A percentile compares a stretch with the other conserved stretches of the same genome.
phyloP scores from a whole-genome alignment of 2,113 vertebrate genomes.

The Sclerurus mexicanus region DNA sequence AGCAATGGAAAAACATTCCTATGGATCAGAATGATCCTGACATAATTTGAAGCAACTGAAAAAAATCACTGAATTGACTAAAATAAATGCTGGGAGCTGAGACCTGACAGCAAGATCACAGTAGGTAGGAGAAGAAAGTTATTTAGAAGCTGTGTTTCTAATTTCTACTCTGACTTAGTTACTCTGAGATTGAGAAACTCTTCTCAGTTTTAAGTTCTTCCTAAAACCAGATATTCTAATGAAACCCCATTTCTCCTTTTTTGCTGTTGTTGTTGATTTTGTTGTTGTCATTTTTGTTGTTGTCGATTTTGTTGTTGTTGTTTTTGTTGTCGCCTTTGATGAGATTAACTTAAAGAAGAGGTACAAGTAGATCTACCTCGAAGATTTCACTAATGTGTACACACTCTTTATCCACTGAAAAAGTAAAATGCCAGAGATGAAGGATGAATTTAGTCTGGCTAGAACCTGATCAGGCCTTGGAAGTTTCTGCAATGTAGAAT shows the following conservation, averaged over 20 bases:
- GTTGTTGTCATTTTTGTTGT: neutral
- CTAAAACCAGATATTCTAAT: neutral
- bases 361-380: neutral
- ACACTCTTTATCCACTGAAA: neutral
- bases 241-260: neutral
- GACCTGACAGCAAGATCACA: neutral
- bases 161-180: neutral
- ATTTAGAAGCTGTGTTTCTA: neutral
- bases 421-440: neutral
- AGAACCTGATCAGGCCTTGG: neutral
- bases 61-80: neutral
- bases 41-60: neutral
- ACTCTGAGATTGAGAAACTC: neutral
- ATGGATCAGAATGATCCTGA: neutral
- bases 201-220: neutral
- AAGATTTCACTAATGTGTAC: neutral
- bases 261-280: neutral
- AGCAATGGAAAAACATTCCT: neutral
- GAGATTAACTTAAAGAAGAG: neutral
- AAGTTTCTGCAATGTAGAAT: neutral
- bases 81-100: neutral
- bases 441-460: neutral
- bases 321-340: neutral
- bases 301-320: neutral
- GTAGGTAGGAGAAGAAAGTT: neutral